These are phyloP conservation scores for Himalopsyche anomala DNA, from an alignment of 2,888 invertebrate species.

Conservation along the genomic window DNA sequence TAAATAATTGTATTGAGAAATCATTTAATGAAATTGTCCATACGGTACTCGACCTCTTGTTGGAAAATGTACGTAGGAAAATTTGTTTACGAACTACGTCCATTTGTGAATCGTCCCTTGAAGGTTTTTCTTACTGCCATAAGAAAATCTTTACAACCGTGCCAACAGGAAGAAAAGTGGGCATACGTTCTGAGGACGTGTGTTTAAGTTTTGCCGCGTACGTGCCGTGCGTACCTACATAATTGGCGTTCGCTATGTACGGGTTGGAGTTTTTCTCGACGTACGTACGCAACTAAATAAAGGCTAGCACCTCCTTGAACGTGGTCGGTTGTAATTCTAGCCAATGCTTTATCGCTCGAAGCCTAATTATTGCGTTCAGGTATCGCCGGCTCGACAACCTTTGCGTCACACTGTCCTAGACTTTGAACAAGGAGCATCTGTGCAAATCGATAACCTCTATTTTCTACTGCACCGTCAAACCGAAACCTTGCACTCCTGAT, in stretches of 20 bases:
- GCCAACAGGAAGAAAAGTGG: slow-evolving; percentile 9
- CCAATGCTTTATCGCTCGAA: slow-evolving; percentile 7
- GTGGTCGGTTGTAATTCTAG: slow-evolving; percentile 24
- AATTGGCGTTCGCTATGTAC: neutral
- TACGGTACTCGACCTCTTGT: no score
- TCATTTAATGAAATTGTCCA: no score
- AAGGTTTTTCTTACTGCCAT: neutral
- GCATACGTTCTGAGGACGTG: neutral
- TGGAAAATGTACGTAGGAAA: no score
- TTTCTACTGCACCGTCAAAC: no score
- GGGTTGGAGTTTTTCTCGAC: neutral
- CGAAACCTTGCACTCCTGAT: no score
- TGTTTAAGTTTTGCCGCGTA: neutral
- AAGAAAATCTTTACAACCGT: slow-evolving; percentile 17
- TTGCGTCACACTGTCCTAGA: neutral
- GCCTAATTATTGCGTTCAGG: slow-evolving; percentile 7
- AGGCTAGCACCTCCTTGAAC: slow-evolving; percentile 32
- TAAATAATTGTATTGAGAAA: no score
- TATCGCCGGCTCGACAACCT: neutral
- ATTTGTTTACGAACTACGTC: no score
- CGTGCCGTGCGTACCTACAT: slow-evolving; percentile 14
- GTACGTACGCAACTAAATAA: neutral
- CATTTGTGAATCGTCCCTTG: no score
- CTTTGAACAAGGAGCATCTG: no score
- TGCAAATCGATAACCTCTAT: no score